A percentile compares a stretch with the other conserved stretches of the same genome.
Conservation (phyloP, 2,113 vertebrate species). For the Serinus canaria region DNA sequence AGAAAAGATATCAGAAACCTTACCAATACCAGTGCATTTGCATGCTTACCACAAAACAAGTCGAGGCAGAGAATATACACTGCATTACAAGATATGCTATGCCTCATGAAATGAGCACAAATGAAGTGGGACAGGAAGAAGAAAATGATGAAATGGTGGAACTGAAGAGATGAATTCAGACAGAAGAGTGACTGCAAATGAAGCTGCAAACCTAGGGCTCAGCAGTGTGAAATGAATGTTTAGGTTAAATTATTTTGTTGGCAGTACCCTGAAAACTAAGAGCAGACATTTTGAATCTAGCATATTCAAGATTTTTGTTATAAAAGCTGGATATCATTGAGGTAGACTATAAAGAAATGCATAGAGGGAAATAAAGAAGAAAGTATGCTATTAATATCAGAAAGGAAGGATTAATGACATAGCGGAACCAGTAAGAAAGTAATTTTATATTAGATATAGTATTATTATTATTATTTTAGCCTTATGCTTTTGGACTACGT, state of each 20-base stretch:
- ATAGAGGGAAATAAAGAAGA: constrained; percentile 1
- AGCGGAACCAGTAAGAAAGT: background rate
- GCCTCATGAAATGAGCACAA: constrained; percentile 40
- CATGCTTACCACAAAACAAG: constrained; percentile 13
- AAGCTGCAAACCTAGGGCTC: constrained; percentile 27
- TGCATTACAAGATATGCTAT: background rate
- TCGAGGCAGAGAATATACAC: background rate
- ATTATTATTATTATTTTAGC: background rate
- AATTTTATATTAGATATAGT: background rate
- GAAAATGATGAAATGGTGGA: constrained; percentile 30
- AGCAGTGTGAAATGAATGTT: constrained; percentile 13
- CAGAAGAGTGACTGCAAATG: constrained; percentile 49
- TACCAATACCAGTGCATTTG: background rate
- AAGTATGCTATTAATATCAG: background rate
- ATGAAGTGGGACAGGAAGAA: constrained; percentile 30
- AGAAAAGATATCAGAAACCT: background rate
- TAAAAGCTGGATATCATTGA: background rate
- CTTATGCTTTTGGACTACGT: background rate
- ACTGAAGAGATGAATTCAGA: constrained; percentile 25
- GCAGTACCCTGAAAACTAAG: constrained; percentile 12
- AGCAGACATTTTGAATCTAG: constrained; percentile 22
- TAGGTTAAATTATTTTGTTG: constrained; percentile 35
- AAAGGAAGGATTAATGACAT: background rate
- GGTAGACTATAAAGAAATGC: background rate
- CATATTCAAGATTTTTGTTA: constrained; percentile 22